Base-by-base conservation (phyloP, 2,888 invertebrate species). In the Nomada flava region DNA sequence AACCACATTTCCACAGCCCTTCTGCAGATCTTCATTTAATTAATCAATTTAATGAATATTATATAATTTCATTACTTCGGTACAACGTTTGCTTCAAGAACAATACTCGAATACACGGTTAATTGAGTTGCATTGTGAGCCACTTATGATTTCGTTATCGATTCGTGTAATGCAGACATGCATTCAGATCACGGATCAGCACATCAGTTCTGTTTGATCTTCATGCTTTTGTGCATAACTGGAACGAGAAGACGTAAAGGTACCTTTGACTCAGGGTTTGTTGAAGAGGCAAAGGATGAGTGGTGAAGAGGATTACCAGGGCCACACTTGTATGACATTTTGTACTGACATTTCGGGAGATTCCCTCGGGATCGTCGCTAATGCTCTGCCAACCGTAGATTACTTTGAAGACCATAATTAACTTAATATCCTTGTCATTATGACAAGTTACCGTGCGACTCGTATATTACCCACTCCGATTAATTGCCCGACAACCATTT, bases 251-350 rank as follows among this genome's bases (percentile, higher is more conserved):
- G 71, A 69, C 64, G 69, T 63, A 72, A 67, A 75, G 74, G 64
- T 53, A 67, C 67, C 83, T 86, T 83, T 80, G 79, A 82, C 65
- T 71, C 52, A 29, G 13, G 74, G 63, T 75, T 77, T 72, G 79
- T 79, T 64, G 84, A 78, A 75, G 67, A 62, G 80, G 29, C 53
- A 65, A 75, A 74, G 75, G 76, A 73, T 59, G 67, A 64, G 64
- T 73, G 68, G 69, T 20, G 70, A 59, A 62, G 63, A 76, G 76
- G 52, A 75, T 80, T 83, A 73, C 71, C 23, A 55, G 65, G 74
- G 78, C 73, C 68, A 64, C 76, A 76, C 71, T 76, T 79, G 68
- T 85, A 85, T 89, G 90, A 89, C 90, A 90, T 90, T 90, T 90
- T 76, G 74, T 84, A 76, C 78, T 90, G 89, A 88, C 88, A 89